Evolutionary conservation across 1,140 invertebrate species (phyloP).

Genomic region (Caenorhabditis briggsae): DNA sequence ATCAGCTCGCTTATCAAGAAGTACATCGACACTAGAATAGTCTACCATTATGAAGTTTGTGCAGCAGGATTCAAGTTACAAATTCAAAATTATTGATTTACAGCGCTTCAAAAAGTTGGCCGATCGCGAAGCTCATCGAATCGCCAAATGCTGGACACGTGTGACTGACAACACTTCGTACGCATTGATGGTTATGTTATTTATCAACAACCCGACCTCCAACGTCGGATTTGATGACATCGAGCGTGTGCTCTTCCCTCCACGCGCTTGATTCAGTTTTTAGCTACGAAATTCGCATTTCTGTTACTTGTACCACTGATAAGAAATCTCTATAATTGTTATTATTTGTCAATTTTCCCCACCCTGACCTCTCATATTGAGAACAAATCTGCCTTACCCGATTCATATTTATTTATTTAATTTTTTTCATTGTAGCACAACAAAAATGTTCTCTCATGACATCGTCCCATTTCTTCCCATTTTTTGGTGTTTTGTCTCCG

Average conservation of each 20-base stretch:
- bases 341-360: neutral
- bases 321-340: no score
- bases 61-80: no score
- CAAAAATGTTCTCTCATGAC: neutral
- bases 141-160: neutral
- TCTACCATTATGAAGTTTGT: slow-evolving; percentile 22
- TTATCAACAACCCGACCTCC: neutral
- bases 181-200: slow-evolving; percentile 26
- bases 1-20: neutral
- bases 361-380: neutral
- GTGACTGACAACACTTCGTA: neutral
- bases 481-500: neutral
- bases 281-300: no score
- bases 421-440: no score
- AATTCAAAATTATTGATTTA: neutral
- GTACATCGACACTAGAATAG: slow-evolving; percentile 23
- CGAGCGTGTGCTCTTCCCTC: neutral
- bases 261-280: neutral
- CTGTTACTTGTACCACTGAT: no score
- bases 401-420: neutral
- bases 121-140: neutral
- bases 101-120: slow-evolving; percentile 22
- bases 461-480: neutral
- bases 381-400: neutral
- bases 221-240: neutral